Evolutionary conservation across 2,797 vertebrate species (phyloP).

Genomic region (Pelodytes ibericus): DNA sequence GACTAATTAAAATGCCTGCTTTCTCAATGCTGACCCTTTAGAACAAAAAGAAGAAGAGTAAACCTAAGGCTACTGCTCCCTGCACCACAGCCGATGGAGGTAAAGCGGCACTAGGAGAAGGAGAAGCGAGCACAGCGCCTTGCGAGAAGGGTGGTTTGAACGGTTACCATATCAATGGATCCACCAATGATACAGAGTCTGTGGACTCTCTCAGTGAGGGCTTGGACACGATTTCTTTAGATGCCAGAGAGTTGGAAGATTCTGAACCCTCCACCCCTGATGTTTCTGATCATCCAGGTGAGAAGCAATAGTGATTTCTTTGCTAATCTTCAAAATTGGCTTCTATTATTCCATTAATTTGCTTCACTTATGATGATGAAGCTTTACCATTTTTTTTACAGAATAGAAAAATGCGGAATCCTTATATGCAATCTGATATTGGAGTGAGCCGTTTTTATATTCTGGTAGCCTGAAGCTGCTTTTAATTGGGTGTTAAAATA

Average conservation of each 20-base stretch:
- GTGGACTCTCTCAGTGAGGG: conserved; percentile 92
- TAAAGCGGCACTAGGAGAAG: conserved; percentile 63
- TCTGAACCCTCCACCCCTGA: conserved; percentile 71
- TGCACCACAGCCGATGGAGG: conserved; percentile 61
- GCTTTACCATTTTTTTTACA: no score
- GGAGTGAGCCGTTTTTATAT: no score
- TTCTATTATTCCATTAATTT: no score
- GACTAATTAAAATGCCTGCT: no score
- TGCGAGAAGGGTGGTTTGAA: conserved; percentile 79
- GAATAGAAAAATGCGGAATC: no score
- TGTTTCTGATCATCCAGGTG: conserved; percentile 66
- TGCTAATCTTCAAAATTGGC: no score
- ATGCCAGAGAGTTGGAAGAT: conserved; percentile 84
- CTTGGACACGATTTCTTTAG: conserved; percentile 86
- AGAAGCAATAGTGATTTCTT: no score
- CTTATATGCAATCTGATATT: no score
- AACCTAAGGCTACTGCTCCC: conserved; percentile 77
- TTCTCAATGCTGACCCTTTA: no score
- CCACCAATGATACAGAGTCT: conserved; percentile 82
- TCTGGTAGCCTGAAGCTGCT: no score
- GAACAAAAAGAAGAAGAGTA: conserved; percentile 93
- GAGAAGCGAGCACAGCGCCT: conserved; percentile 65
- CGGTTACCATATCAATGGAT: conserved; percentile 91
- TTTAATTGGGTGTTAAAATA: no score
- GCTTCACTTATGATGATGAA: no score